Conservation (phyloP, 2,797 vertebrate species). For the Craterocephalus amniculus region DNA sequence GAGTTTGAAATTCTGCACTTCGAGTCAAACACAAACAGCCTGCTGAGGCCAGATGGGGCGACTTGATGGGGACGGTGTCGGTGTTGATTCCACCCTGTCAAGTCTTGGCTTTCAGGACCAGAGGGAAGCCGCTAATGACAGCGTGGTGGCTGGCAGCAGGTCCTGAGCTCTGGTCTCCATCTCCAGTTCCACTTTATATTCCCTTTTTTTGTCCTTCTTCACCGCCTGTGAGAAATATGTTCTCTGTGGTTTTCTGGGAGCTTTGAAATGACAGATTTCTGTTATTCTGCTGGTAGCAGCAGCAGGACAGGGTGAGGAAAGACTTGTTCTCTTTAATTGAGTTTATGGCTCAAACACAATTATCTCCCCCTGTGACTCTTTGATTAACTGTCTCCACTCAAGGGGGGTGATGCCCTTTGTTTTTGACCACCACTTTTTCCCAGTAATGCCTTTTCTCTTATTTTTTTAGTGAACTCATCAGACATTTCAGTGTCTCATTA, state of each 20-base stretch:
- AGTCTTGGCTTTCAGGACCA: constrained; percentile 47
- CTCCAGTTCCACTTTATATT: constrained; percentile 55
- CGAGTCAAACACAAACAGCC: constrained; percentile 45
- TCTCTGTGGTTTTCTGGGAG: constrained; percentile 76
- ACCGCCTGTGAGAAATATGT: constrained; percentile 72
- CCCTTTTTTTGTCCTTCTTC: constrained; percentile 31
- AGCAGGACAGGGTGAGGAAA: constrained; percentile 27
- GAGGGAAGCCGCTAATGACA: constrained; percentile 73
- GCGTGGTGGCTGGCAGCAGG: constrained; percentile 66
- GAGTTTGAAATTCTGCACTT: constrained; percentile 46
- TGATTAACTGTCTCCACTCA: constrained; percentile 52
- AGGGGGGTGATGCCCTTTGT: constrained; percentile 35
- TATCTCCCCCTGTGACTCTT: constrained; percentile 56
- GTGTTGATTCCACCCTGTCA: constrained; percentile 58
- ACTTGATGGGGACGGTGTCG: constrained; percentile 39
- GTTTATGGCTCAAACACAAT: constrained; percentile 65
- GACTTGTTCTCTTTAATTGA: constrained; percentile 69
- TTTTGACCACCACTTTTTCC: constrained; percentile 40
- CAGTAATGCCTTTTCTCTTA: constrained; percentile 23
- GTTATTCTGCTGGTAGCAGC: constrained; percentile 51
- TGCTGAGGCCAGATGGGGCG: constrained; percentile 44
- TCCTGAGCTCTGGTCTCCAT: constrained; percentile 47
- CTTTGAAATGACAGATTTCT: constrained; percentile 73
- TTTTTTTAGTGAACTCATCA: constrained; percentile 40
- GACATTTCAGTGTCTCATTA: constrained; percentile 45